Base-by-base conservation (phyloP, 2,113 vertebrate genomes). In the Nothoprocta perdicaria region DNA sequence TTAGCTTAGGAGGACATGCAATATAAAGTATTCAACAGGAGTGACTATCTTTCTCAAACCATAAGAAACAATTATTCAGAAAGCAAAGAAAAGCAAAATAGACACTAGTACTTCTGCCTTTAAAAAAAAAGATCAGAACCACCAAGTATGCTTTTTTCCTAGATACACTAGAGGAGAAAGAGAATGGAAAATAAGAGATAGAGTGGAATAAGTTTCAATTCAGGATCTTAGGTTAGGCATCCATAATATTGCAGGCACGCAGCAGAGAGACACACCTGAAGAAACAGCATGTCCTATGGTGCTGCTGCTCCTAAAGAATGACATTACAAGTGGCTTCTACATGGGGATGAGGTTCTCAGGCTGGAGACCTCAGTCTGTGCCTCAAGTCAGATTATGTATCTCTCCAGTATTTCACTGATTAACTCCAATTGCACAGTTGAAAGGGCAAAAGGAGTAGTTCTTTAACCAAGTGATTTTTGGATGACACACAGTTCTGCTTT, bases 221-320 rank as follows among this genome's bases (percentile, higher is more conserved):
- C 33, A 48, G 14, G 10, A 6, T 53, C 14, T n/a, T 38, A 10
- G 19, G 9, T 24, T 5, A 72, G 24, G 13, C 0, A 40, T 24
- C 24, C 63, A 33, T 33, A 60, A 22, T 12, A 68, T 67, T 15
- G 60, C 61, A 29, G 10, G 17, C 3, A 60, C 6, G 33, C 43
- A 50, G 0, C 4, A 6, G 24, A 69, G 10, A 6, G 6, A 45
- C 19, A 31, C 29, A 72, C 6, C 2, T 5, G 16, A 77, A 55
- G 29, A 45, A 67, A 62, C 33, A 35, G 43, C 23, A 46, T 31
- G 24, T n/a, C 26, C 17, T 8, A n/a, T 0, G 18, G 16, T 61
- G 10, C 45, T 3, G 3, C 19, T 41, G 22, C 5, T 50, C 14
- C 12, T 17, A 14, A 29, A 23, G 19, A 29, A 68, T 0, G 1